Evolutionary conservation across 2,113 vertebrate species (phyloP), one percentile per base, ranked within the genome.

Genomic region (Bufo bufo): DNA sequence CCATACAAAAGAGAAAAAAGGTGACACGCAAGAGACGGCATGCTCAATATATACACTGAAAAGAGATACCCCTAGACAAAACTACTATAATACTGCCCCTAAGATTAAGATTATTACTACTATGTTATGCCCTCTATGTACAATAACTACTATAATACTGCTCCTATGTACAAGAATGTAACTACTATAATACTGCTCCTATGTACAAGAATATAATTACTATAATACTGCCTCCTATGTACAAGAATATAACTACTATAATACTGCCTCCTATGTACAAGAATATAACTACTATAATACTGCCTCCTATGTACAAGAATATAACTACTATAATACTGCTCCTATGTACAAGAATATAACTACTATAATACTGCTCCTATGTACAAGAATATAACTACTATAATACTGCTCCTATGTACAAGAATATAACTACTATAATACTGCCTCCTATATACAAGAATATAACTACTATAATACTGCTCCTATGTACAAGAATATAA

Each of bases 401-500:
- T 61, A 61, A 61, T 61, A 61, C 59, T 61, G 59, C 65, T 2
- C 65, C 66, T 71, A 71, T 71, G 33, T 71, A 71, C 66, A 71
- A 71, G 66, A 43, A 71, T 43, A 72, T 72, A 72, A 72, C 69
- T 72, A 72, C 69, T 45, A 72, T 72, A 61, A 61, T 61, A 61
- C 59, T 61, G 59, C 59, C 59, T 6, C 59, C 59, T 61, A 61
- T 61, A 11, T 72, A 72, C 69, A 72, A 45, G 66, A 33, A 72
- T 72, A 72, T 72, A 72, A 72, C 69, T 72, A 72, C 69, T 72
- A 71, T n/a, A 71, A 69, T 69, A 69, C 65, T 69, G 65, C 65
- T 8, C 65, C 65, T 65, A 65, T 65, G 63, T 65, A 65, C 63
- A 65, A 65, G 63, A 65, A 65, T 65, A 65, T 65, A 65, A 65